Conservation (phyloP, 2,113 vertebrate genomes). For the Burhinus bistriatus region DNA sequence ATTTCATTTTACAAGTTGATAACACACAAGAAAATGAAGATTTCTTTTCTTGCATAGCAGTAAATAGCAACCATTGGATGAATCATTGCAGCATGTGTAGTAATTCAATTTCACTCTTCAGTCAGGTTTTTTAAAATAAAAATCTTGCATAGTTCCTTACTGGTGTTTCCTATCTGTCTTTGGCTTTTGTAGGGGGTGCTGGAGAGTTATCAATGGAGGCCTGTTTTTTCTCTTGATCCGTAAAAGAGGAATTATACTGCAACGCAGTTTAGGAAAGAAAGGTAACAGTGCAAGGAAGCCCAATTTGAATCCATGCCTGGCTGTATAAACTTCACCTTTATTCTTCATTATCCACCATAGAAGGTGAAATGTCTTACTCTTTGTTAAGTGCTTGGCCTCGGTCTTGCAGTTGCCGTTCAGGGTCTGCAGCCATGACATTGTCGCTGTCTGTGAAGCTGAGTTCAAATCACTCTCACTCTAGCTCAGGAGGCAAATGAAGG, state of each 20-base stretch:
- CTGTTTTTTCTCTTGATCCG: not conserved
- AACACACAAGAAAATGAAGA: not conserved
- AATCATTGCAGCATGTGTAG: not conserved
- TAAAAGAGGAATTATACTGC: not conserved
- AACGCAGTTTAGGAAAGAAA: not conserved
- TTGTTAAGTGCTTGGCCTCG: not conserved
- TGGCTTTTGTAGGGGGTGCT: not conserved
- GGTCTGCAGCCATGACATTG: not conserved
- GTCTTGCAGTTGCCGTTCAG: not conserved
- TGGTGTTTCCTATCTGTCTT: not conserved
- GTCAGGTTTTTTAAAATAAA: slow-evolving; percentile 2
- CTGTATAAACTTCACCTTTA: not conserved
- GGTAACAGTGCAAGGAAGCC: not conserved
- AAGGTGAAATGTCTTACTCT: not conserved
- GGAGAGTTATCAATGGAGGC: not conserved
- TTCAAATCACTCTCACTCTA: not conserved
- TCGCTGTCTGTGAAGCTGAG: not conserved
- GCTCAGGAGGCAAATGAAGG: not conserved
- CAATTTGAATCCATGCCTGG: not conserved
- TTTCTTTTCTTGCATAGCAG: not conserved
- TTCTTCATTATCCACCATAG: not conserved
- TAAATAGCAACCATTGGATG: not conserved
- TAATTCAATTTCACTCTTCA: not conserved
- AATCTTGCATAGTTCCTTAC: not conserved
- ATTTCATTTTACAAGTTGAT: not conserved